These are phyloP conservation scores for Tragelaphus imberbis DNA, from an alignment of 2,113 vertebrate species.

Conservation along the genomic window DNA sequence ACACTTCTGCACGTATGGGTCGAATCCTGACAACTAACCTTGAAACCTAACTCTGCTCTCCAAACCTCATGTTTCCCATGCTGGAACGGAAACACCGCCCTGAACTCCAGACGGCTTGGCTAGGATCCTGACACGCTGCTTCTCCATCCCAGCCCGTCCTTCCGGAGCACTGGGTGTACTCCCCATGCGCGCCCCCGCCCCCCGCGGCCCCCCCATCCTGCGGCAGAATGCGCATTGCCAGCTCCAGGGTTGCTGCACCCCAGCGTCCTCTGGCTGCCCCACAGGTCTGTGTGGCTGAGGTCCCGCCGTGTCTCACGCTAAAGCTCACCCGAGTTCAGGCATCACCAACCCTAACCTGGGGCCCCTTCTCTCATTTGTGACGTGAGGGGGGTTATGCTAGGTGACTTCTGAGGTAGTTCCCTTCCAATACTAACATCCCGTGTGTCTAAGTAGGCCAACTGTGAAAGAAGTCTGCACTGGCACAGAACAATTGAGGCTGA, in stretches of 20 bases:
- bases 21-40: background rate
- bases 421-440: constrained; percentile 33
- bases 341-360: background rate
- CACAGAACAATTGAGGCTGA: constrained; percentile 39
- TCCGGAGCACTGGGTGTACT: background rate
- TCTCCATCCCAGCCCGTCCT: background rate
- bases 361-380: background rate
- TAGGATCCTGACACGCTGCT: background rate
- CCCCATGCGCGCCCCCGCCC: background rate
- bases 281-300: background rate
- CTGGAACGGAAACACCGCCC: background rate
- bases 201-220: accelerated
- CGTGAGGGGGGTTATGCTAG: background rate
- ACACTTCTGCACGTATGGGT: background rate
- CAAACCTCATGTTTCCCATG: background rate
- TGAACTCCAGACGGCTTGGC: constrained; percentile 32
- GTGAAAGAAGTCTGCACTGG: constrained; percentile 35
- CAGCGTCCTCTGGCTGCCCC: background rate
- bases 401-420: constrained; percentile 25
- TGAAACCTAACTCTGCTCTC: background rate
- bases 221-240: background rate
- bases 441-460: constrained; percentile 46
- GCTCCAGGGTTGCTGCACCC: background rate
- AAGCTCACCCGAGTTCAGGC: background rate
- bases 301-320: background rate